Conservation (phyloP, 2,888 invertebrate species). For the Tetranychus piercei region DNA sequence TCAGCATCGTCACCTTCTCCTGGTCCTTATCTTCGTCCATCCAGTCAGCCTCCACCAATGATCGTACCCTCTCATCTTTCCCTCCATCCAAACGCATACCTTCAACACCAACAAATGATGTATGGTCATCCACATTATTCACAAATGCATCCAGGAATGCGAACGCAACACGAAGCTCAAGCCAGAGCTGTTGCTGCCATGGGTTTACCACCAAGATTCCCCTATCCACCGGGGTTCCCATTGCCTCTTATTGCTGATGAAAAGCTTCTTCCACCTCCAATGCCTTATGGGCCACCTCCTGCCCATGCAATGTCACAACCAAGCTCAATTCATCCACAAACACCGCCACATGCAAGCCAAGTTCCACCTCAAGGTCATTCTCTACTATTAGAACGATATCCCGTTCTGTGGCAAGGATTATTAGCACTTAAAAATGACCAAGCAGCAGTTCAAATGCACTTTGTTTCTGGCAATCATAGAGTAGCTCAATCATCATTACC, state of each 20-base stretch:
- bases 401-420: conserved; percentile 92
- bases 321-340: conserved; percentile 41
- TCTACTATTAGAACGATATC: conserved; percentile 52
- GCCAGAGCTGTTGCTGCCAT: conserved; percentile 18
- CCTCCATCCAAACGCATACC: conserved; percentile 24
- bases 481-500: conserved; percentile 76
- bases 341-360: conserved; percentile 54
- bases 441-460: conserved; percentile 96
- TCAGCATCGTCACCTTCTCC: neutral
- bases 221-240: conserved; percentile 13
- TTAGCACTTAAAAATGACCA: conserved; percentile 88
- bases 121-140: conserved; percentile 23
- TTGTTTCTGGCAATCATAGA: conserved; percentile 76
- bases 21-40: conserved; percentile 23
- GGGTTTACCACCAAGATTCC: neutral
- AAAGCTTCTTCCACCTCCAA: conserved; percentile 21
- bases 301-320: conserved; percentile 37
- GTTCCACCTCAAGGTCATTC: conserved; percentile 51
- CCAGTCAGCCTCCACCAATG: conserved; percentile 23
- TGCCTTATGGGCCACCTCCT: conserved; percentile 25
- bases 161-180: conserved; percentile 18
- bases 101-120: conserved; percentile 26
- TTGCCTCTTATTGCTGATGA: conserved; percentile 16
- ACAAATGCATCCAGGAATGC: conserved; percentile 23
- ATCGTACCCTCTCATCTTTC: conserved; percentile 24